Base-by-base conservation (phyloP, 1,140 invertebrate species). In the Drusus annulatus region DNA sequence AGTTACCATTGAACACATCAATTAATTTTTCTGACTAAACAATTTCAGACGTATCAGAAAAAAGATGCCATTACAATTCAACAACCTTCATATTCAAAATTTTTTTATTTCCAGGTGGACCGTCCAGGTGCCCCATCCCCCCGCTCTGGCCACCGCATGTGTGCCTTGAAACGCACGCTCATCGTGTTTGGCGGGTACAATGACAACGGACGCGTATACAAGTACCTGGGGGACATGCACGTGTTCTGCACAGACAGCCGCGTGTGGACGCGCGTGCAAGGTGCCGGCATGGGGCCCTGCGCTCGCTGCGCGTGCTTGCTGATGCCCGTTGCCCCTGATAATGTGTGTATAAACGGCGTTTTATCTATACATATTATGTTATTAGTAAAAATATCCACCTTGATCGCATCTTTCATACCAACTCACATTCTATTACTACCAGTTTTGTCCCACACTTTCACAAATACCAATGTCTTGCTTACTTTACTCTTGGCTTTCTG, bases 121-220 rank as follows among this genome's bases (percentile, higher is more conserved):
- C 88, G 92, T 73, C 86, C 92, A 23, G 93, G 95, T 81, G 95
- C 94, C 1, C 97, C 97, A 0, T 95, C 94, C 21, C 90, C 96
- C 0, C 90, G 97, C 79, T 98, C 96, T 87, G 97, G 97, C 0
- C 97, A 98, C 87, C 90, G 97, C 79, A 98, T 98, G 97, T 91
- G 93, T 7, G 90, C 92, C 6, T 84, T 91, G 0, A 89, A 93
- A 16, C 96, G 96, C 85, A 96, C 95, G 83, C 86, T 98, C 0
- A 90, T 97, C 81, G 89, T 98, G 21, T 98, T 98, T 91, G 97
- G 97, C 1, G 97, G 97, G 17, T 98, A 97, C 87, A 93, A 96
- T 85, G 97, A 98, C 87, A 98, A 97, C 88, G 91, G 94, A 5
- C 92, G 95, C 76, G 94, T 96, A 63, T 98, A 94, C 85, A 95